Evolutionary conservation across 2,113 vertebrate genomes (phyloP).

Genomic region (Enhydra lutris): DNA sequence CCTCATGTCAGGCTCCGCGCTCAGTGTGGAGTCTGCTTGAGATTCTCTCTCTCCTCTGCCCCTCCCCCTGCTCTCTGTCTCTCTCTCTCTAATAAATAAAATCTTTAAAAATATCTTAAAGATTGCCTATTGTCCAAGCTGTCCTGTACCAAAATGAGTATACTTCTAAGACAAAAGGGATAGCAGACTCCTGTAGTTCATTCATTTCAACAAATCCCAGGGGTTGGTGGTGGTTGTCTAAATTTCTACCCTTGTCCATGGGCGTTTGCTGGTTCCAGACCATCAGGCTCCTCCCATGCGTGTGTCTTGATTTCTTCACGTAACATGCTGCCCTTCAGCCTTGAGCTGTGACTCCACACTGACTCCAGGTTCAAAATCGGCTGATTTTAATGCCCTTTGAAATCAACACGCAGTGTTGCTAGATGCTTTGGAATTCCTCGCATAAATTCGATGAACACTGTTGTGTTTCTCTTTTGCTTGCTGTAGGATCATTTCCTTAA

Average conservation of each 20-base stretch:
- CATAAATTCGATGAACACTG: neutral
- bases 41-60: too few species aligned
- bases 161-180: neutral
- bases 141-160: neutral
- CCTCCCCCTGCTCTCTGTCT: neutral
- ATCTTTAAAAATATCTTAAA: neutral
- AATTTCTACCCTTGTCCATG: neutral
- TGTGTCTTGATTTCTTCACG: neutral
- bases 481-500: neutral
- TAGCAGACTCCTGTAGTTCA: fast-evolving
- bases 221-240: neutral
- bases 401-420: too few species aligned
- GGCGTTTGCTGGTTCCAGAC: neutral
- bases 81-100: neutral
- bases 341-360: neutral
- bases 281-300: fast-evolving
- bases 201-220: neutral
- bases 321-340: neutral
- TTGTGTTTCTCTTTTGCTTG: neutral
- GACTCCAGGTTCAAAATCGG: neutral
- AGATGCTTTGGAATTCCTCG: neutral
- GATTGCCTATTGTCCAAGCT: neutral
- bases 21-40: neutral
- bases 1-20: neutral
- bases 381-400: neutral